Base-by-base conservation (phyloP, 2,113 vertebrate species). In the Leptodactylus fuscus region DNA sequence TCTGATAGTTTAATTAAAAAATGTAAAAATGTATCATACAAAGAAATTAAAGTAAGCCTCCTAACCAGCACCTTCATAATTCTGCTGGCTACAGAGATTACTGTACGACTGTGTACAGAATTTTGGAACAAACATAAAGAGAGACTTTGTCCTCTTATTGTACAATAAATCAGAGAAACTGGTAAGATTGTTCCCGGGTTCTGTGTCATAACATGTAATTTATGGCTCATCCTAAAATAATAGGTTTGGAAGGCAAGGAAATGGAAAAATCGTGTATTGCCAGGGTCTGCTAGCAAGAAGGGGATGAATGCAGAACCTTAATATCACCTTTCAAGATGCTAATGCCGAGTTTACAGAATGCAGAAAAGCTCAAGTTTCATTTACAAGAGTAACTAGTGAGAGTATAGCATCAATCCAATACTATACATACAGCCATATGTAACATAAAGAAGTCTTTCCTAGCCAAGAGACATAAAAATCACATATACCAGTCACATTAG, bases 141-240 rank as follows among this genome's bases (percentile, higher is more conserved):
- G 10, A 16, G 49, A 53, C 65, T 82, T 24, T 71, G 65, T 82
- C 10, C 24, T 18, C 22, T 53, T 53, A 71, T 22, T 53, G 48
- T 38, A 69, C 22, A 38, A 71, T 82, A 69, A 81, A 81, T 70
- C 80, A 81, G 46, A 36, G 13, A 29, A 51, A 24, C 67, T 34
- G 46, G 24, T 44, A 71, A 71, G 65, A 71, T 18, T 82, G 65
- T 71, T 82, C 81, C 65, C 24, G 1, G 10, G 81, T 55, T 49
- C 46, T 27, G 32, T 82, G 81, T 82, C 81, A 82, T 71, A 82
- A 71, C 81, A 71, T 82, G 80, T 24, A 82, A 82, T 71, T 71
- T 71, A 82, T 71, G 65, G 81, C 48, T 82, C 65, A 82, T 82
- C 62, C 81, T 53, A 38, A 82, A 82, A 82, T 82, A 82, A 82